A percentile compares a stretch with the other conserved stretches of the same genome.
Evolutionary conservation across 2,797 vertebrate species (phyloP).

Genomic region (Poecilia picta): DNA sequence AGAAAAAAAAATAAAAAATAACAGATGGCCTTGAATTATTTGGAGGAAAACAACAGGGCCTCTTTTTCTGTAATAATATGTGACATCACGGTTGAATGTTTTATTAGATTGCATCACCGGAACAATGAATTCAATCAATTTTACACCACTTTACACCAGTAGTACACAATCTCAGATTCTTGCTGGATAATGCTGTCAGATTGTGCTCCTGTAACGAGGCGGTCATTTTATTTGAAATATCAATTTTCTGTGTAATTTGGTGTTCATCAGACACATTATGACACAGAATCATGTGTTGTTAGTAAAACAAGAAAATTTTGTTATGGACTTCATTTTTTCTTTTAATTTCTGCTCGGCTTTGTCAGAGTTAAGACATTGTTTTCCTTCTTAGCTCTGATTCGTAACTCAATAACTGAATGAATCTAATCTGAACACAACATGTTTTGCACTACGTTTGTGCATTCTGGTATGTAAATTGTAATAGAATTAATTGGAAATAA

Average conservation of each 20-base stretch:
- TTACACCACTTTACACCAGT: not conserved
- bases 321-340: not conserved
- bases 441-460: not conserved
- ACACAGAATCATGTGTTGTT: not conserved
- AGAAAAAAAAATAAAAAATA: too few relatives aligned
- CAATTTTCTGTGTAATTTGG: not conserved
- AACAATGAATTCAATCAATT: not conserved
- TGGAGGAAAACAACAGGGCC: not conserved
- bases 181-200: not conserved
- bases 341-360: not conserved
- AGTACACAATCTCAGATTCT: not conserved
- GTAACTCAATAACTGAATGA: not conserved
- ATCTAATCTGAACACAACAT: not conserved
- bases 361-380: not conserved
- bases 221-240: not conserved
- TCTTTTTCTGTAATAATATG: not conserved
- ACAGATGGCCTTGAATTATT: not conserved
- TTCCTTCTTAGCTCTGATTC: not conserved
- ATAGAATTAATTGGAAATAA: not conserved
- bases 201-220: not conserved
- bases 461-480: not conserved
- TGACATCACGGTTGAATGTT: not conserved
- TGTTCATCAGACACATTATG: not conserved
- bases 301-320: not conserved
- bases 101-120: not conserved